Evolutionary conservation across 2,113 vertebrate genomes (phyloP), one percentile per base, ranked within the genome.

Genomic region (Dasypus novemcinctus): DNA sequence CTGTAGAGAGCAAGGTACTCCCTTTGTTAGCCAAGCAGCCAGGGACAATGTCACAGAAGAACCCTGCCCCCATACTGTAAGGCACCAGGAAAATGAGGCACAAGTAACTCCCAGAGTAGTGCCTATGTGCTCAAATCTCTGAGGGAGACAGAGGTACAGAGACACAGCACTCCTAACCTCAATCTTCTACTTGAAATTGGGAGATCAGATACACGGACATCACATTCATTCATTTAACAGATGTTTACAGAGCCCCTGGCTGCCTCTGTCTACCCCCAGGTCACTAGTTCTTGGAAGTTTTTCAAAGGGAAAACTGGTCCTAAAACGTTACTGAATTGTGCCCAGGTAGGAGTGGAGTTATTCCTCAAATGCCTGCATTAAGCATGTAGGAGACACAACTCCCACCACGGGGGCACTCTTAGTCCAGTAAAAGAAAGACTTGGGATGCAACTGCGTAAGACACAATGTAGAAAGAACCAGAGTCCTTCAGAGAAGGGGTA

Each of bases 271-370:
- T 89, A 49, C 59, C 69, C 46, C 63, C 27, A 74, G 64, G 52
- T n/a, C 41, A 64, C 31, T 57, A 59, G 54, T 76, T 85, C 78
- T 85, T 94, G 57, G 76, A 92, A 95, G 33, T 89, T 36, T 93
- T 61, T 93, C 49, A 72, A 14, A 80, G 64, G 31, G 64, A 74
- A 76, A 90, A 57, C 29, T 11, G 4, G 61, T 74, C 71, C 69
- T 68, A 54, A 86, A 71, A 61, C 43, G 20, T 64, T 46, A 54
- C 54, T 23, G 63, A 87, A 43, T 82, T 82, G 91, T 54, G 80
- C 41, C 7, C 72, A 59, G 43, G 57, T 57, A 63, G n/a, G 88
- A 87, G 33, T 5, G n/a, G 31, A 71, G 17, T 85, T 66, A 82
- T 72, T 64, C 21, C 66, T 97, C 80, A 75, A 74, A 80, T 49